Percentiles rank a stretch among this genome's conserved stretches.
Conservation (phyloP, 53 echinoderm and acorn worm genomes). For the Holothuria scabra region DNA sequence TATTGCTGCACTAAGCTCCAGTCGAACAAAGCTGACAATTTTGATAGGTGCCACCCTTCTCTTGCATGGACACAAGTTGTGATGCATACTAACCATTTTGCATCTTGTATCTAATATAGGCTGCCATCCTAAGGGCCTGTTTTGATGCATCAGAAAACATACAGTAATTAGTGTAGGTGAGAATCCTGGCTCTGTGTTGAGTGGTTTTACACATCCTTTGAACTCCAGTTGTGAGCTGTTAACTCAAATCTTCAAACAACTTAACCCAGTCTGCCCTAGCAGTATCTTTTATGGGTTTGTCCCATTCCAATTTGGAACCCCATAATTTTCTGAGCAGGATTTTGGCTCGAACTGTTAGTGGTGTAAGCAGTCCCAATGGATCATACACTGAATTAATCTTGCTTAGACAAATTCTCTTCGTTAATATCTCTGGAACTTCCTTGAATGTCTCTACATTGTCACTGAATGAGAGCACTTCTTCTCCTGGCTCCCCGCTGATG, state of each 20-base stretch:
- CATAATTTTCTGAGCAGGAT: conserved; percentile 54
- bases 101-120: conserved; percentile 48
- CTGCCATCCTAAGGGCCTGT: conserved; percentile 59
- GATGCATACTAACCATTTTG: conserved; percentile 32
- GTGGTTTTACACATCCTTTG: not conserved
- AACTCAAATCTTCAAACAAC: conserved; percentile 27
- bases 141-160: conserved; percentile 59
- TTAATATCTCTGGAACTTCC: not conserved
- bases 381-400: conserved; percentile 44
- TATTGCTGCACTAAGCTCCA: conserved; percentile 63
- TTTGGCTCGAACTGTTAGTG: conserved; percentile 52
- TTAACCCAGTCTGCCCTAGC: conserved; percentile 5
- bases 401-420: conserved; percentile 49
- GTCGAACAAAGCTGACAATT: conserved; percentile 49
- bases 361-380: conserved; percentile 52
- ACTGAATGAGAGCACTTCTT: not conserved
- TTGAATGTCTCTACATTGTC: conserved; percentile 15
- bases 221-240: not conserved
- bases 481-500: conserved; percentile 7
- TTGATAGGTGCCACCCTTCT: conserved; percentile 46
- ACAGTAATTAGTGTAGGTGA: not conserved
- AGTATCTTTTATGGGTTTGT: conserved; percentile 8
- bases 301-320: conserved; percentile 46
- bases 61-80: conserved; percentile 51
- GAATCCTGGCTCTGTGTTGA: not conserved